phyloP scores from a whole-genome alignment of 2,113 vertebrate species.

The Delphinapterus leucas region DNA sequence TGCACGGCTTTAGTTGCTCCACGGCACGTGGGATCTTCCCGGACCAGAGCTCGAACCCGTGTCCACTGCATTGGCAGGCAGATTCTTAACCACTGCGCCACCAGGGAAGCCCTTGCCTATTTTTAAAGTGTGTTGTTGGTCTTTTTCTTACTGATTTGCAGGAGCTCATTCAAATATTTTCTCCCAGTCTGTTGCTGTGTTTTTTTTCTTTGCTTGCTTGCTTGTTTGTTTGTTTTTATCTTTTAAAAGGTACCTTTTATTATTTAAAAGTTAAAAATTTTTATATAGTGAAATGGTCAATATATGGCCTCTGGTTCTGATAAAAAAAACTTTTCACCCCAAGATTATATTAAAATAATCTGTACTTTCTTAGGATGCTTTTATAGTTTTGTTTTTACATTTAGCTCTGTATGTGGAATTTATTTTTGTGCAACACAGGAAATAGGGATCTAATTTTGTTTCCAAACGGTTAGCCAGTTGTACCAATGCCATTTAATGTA shows the following conservation, averaged over 20 bases:
- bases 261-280: neutral
- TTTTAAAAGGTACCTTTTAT: neutral
- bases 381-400: slow-evolving; percentile 32
- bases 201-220: no score
- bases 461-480: slow-evolving; percentile 7
- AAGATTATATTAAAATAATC: neutral
- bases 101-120: neutral
- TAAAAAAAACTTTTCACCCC: neutral
- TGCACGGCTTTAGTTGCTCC: no score
- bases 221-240: neutral
- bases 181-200: neutral
- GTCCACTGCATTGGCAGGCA: no score
- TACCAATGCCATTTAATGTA: neutral
- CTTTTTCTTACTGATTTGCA: neutral
- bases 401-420: neutral
- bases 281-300: neutral
- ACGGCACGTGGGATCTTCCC: no score
- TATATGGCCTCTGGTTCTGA: neutral
- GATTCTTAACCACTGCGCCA: no score
- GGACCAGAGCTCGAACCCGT: no score
- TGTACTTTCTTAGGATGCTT: neutral
- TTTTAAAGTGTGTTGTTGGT: neutral
- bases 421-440: slow-evolving; percentile 16
- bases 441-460: slow-evolving; percentile 33
- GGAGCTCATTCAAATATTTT: neutral